Percentiles rank a stretch among this genome's conserved stretches.
Evolutionary conservation across 1,140 invertebrate genomes (phyloP).

Genomic region (Piezodorus guildinii): DNA sequence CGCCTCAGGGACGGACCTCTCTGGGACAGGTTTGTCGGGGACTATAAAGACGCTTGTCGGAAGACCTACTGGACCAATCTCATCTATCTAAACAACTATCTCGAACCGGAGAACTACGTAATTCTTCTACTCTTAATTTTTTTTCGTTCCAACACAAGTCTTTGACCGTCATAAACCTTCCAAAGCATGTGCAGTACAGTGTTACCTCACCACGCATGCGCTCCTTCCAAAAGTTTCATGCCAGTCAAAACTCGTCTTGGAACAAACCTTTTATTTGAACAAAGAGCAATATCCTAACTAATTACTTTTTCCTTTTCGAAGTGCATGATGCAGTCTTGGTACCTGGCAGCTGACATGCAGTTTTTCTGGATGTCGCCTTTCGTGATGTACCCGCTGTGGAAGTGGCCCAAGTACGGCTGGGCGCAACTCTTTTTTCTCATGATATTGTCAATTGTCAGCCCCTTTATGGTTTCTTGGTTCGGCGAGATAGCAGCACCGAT

Average conservation of each 20-base stretch:
- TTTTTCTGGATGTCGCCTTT: constrained; percentile 38
- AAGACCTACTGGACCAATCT: constrained; percentile 46
- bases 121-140: not conserved
- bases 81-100: constrained; percentile 47
- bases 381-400: constrained; percentile 36
- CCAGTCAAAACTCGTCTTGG: no score
- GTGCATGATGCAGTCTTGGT: constrained; percentile 45
- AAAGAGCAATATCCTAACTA: no score
- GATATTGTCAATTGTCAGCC: constrained; percentile 18
- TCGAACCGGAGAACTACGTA: constrained; percentile 30
- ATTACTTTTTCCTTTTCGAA: no score
- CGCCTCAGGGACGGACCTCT: constrained; percentile 35
- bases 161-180: no score
- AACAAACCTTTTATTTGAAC: no score
- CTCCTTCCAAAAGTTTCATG: no score
- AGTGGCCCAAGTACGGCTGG: constrained; percentile 30
- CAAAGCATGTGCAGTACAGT: no score
- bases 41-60: constrained; percentile 32
- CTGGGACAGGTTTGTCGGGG: constrained; percentile 31
- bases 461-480: constrained; percentile 16
- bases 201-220: no score
- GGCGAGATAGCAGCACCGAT: constrained; percentile 24
- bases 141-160: no score
- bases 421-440: constrained; percentile 5
- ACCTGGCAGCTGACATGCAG: constrained; percentile 42